Percentiles rank a stretch among this genome's conserved stretches.
phyloP scores from a whole-genome alignment of 2,113 vertebrate genomes.

The Conger conger region DNA sequence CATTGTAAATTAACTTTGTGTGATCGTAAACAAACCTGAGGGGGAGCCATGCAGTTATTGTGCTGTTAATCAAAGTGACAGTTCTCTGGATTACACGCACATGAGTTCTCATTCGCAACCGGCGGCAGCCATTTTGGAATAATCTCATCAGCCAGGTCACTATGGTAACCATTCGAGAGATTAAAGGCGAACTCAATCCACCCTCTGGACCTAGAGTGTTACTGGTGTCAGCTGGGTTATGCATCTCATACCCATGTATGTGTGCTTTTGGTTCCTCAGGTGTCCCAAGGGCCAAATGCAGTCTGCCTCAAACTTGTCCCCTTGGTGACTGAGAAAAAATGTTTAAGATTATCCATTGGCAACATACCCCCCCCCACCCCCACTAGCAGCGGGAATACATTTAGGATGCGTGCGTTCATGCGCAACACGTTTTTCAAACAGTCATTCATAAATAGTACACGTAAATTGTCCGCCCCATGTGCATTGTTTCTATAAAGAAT shows the following conservation, averaged over 20 bases:
- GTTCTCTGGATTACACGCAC: background rate
- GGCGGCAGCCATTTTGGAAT: background rate
- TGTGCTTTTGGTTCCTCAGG: background rate
- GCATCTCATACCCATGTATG: background rate
- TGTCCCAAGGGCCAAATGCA: no score
- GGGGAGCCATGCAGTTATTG: background rate
- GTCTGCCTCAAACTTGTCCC: no score
- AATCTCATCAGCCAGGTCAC: background rate
- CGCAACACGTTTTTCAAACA: no score
- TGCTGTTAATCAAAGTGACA: background rate
- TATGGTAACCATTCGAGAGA: background rate
- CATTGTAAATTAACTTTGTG: background rate
- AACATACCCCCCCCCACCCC: no score
- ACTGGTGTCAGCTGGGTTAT: background rate
- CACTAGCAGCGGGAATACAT: no score
- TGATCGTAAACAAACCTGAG: conserved; percentile 2
- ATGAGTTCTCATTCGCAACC: background rate
- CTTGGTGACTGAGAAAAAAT: no score
- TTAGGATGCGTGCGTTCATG: no score
- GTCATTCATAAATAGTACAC: no score
- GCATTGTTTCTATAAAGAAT: no score
- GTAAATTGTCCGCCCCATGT: no score
- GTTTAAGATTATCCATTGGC: no score
- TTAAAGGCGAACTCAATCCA: background rate
- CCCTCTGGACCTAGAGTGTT: background rate